Evolutionary conservation across 2,888 invertebrate genomes (phyloP).

Genomic region (Trachelus troglodyta): DNA sequence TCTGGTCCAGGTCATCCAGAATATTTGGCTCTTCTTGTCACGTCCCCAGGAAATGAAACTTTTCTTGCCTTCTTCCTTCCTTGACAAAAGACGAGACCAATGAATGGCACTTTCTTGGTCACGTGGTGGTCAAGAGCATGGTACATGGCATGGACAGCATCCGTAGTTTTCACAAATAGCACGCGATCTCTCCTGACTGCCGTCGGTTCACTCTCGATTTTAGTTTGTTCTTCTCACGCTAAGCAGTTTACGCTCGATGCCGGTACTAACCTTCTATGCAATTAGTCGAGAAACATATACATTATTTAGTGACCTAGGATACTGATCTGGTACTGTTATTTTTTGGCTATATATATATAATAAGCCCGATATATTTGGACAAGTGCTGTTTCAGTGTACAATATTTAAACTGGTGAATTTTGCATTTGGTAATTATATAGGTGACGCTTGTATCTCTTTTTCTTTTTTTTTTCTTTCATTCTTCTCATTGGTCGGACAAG

Average conservation of each 20-base stretch:
- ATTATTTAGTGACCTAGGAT: neutral
- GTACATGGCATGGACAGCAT: neutral
- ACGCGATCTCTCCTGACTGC: slow-evolving; percentile 26
- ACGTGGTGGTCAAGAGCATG: neutral
- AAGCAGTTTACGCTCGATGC: slow-evolving; percentile 34
- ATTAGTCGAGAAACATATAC: neutral
- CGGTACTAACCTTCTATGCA: neutral
- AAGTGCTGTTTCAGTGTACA: no score
- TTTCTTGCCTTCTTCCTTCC: neutral
- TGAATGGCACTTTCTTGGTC: neutral
- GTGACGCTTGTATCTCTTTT: no score
- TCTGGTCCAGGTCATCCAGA: neutral
- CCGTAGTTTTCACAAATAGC: slow-evolving; percentile 24
- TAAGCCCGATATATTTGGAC: neutral
- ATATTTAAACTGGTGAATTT: no score
- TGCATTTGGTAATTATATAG: no score
- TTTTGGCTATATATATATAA: no score
- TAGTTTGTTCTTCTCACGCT: slow-evolving; percentile 34
- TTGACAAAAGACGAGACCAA: neutral
- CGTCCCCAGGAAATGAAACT: neutral
- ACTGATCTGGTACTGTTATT: neutral
- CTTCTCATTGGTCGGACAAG: no score
- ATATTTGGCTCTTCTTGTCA: neutral
- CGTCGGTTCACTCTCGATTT: neutral
- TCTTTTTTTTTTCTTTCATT: no score